Percentiles rank a stretch among this genome's conserved stretches.
These are phyloP conservation scores for Drosophila biarmipes DNA, from an alignment of 1,140 invertebrate species.

Conservation along the genomic window DNA sequence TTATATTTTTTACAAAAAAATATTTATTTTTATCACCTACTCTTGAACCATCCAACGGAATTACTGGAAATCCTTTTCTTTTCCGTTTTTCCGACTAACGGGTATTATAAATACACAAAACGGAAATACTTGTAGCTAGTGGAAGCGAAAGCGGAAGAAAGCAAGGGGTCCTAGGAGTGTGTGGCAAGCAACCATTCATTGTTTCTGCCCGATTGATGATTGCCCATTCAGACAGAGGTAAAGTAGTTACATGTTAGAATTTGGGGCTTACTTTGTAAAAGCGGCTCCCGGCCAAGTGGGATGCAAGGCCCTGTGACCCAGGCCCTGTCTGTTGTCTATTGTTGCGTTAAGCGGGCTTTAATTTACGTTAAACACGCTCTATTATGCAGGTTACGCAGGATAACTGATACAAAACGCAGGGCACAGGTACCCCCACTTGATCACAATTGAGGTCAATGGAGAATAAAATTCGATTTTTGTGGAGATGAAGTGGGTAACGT, in stretches of 20 bases:
- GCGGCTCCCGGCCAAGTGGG: conserved; percentile 18
- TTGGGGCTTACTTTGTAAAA: conserved; percentile 33
- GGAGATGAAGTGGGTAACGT: neutral
- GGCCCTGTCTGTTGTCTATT: conserved; percentile 23
- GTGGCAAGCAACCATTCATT: conserved; percentile 38
- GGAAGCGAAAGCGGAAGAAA: conserved; percentile 2
- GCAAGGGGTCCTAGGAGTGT: conserved; percentile 9
- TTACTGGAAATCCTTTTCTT: neutral
- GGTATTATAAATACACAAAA: conserved; percentile 19
- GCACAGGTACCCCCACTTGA: conserved; percentile 13
- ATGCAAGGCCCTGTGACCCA: conserved; percentile 3
- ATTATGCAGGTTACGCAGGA: conserved; percentile 30
- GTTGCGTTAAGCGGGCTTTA: conserved; percentile 36
- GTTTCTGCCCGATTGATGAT: conserved; percentile 55
- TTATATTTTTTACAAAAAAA: too few species aligned
- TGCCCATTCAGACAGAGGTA: conserved; percentile 46
- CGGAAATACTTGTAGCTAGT: conserved; percentile 5
- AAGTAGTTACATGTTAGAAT: conserved; percentile 23
- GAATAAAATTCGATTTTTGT: conserved; percentile 9
- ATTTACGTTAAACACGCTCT: conserved; percentile 42
- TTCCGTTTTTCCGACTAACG: neutral
- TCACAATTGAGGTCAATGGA: conserved; percentile 4
- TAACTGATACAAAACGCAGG: conserved; percentile 6
- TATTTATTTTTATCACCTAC: too few species aligned
- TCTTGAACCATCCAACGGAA: too few species aligned